Evolutionary conservation across 2,113 vertebrate species (phyloP).

Genomic region (Notiomystis cincta): DNA sequence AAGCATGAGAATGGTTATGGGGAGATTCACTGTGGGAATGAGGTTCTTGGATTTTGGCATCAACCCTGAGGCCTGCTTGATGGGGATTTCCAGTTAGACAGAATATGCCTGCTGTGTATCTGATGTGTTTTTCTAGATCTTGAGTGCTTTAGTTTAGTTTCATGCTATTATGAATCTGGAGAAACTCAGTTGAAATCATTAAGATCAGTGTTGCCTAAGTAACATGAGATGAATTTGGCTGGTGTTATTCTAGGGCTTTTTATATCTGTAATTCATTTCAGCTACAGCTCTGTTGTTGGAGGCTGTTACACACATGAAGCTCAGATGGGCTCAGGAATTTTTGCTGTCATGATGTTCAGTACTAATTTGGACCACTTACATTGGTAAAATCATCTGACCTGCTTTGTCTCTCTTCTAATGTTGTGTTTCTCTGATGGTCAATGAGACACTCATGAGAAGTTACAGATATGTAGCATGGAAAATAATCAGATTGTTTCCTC

Average conservation of each 20-base stretch:
- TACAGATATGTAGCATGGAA: not conserved
- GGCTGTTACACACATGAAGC: not conserved
- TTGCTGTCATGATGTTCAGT: not conserved
- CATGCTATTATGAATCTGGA: not conserved
- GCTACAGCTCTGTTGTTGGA: not conserved
- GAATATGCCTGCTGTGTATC: not conserved
- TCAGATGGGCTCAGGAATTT: not conserved
- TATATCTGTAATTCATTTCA: slow-evolving; percentile 1
- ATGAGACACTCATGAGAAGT: not conserved
- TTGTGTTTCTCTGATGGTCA: not conserved
- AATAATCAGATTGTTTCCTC: not conserved
- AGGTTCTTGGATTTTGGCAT: not conserved
- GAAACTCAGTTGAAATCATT: not conserved
- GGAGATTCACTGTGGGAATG: not conserved
- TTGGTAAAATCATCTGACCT: not conserved
- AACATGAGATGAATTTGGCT: not conserved
- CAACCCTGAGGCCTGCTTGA: not conserved
- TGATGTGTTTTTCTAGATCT: not conserved
- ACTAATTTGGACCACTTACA: not conserved
- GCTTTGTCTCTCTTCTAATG: not conserved
- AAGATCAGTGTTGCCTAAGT: not conserved
- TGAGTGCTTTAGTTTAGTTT: not conserved
- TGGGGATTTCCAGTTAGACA: not conserved
- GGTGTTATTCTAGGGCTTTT: not conserved
- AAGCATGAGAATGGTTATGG: not conserved